Evolutionary conservation across 1,140 invertebrate species (phyloP).

Genomic region (Brachionus angularis): DNA sequence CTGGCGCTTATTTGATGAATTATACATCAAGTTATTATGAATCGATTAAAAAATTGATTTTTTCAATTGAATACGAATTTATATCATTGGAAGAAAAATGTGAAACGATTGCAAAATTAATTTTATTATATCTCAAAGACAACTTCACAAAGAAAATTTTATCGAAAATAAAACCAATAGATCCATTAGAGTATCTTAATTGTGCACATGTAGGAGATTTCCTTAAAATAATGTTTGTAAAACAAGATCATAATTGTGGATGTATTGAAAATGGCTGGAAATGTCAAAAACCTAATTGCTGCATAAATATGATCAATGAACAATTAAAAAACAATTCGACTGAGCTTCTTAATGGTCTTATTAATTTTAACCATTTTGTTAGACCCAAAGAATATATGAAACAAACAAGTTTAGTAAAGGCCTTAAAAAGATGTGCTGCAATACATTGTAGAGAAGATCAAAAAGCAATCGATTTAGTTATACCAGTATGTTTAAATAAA

Average conservation of each 20-base stretch:
- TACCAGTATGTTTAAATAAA: background rate
- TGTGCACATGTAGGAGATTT: background rate
- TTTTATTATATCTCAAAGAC: background rate
- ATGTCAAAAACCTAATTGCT: background rate
- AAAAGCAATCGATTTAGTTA: conserved; percentile 5
- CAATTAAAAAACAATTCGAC: conserved; percentile 12
- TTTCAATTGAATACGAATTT: background rate
- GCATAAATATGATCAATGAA: background rate
- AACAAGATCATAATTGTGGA: background rate
- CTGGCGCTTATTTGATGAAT: conserved; percentile 2
- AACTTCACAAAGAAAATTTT: background rate
- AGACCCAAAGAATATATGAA: background rate
- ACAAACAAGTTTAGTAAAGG: background rate
- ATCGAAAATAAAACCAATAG: background rate
- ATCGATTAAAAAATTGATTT: background rate
- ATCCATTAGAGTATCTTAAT: background rate
- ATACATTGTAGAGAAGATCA: background rate
- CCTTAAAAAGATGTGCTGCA: conserved; percentile 5
- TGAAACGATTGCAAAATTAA: conserved; percentile 14
- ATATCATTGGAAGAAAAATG: background rate
- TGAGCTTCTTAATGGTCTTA: background rate
- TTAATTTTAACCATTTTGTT: conserved; percentile 32
- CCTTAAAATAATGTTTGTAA: conserved; percentile 6
- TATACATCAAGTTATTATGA: background rate
- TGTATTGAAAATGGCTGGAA: background rate